Evolutionary conservation across 2,797 vertebrate species (phyloP).

Genomic region (Loris lydekkerianus): DNA sequence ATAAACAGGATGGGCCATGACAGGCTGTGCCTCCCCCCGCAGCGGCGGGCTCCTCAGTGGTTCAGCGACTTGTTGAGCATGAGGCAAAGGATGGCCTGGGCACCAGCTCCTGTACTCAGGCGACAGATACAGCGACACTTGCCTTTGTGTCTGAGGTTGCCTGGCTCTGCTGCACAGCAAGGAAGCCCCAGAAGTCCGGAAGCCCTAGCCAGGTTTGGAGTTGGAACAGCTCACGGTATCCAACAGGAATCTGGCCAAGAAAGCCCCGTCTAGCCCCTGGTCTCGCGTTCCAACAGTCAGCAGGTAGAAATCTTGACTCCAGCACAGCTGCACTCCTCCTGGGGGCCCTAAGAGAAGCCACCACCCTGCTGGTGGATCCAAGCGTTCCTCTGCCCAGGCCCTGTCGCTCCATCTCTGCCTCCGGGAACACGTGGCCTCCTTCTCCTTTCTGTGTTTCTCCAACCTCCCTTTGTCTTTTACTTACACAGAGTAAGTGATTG

Average conservation of each 20-base stretch:
- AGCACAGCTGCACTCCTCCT: background rate
- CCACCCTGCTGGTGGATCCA: background rate
- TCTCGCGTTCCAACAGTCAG: background rate
- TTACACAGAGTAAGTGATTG: background rate
- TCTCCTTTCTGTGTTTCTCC: background rate
- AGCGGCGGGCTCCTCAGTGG: conserved; percentile 88
- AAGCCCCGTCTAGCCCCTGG: conserved; percentile 37
- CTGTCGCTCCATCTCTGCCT: accelerated
- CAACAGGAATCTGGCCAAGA: background rate
- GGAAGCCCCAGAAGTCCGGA: conserved; percentile 79
- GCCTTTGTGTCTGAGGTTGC: conserved; percentile 94
- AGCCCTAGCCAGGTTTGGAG: conserved; percentile 5
- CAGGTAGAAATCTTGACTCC: background rate
- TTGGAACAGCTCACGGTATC: conserved; percentile 17
- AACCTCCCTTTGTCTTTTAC: background rate
- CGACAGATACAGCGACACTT: conserved; percentile 96
- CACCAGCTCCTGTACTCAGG: conserved; percentile 90
- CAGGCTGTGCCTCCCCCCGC: background rate
- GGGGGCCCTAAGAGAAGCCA: background rate
- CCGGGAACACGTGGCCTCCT: accelerated
- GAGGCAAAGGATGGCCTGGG: conserved; percentile 94
- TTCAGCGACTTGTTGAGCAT: conserved; percentile 95
- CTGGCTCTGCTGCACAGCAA: conserved; percentile 90
- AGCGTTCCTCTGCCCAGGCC: background rate
- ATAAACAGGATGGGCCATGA: background rate